These are phyloP conservation scores for Miichthys miiuy DNA, from an alignment of 2,797 vertebrate species.

Conservation along the genomic window DNA sequence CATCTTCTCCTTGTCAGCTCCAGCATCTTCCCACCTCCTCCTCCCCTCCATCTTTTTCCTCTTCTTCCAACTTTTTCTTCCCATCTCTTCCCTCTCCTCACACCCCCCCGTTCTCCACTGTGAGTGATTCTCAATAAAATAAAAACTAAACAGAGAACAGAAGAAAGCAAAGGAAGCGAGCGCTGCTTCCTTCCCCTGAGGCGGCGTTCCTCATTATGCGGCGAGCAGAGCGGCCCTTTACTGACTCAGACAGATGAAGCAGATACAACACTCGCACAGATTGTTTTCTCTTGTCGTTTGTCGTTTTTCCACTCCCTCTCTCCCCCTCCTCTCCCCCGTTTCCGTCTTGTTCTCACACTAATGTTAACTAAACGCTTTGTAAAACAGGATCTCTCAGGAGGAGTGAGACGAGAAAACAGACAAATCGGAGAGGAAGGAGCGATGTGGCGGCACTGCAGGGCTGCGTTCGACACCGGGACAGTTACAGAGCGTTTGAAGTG, in stretches of 20 bases:
- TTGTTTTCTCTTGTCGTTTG: slow-evolving; percentile 70
- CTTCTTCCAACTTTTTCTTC: background rate
- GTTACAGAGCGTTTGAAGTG: slow-evolving; percentile 70
- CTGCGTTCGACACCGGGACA: slow-evolving; percentile 45
- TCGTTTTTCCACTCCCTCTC: slow-evolving; percentile 12
- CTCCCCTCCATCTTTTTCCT: background rate
- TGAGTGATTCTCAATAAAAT: slow-evolving; percentile 43
- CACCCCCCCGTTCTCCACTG: slow-evolving; percentile 4
- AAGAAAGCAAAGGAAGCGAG: slow-evolving; percentile 41
- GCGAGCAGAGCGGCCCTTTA: slow-evolving; percentile 54
- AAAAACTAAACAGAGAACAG: slow-evolving; percentile 42
- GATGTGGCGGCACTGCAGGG: slow-evolving; percentile 37
- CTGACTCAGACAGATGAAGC: slow-evolving; percentile 70
- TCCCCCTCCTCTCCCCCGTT: slow-evolving; percentile 12
- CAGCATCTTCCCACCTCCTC: background rate
- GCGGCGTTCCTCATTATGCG: slow-evolving; percentile 66
- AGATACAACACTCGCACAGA: slow-evolving; percentile 67
- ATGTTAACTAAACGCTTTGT: slow-evolving; percentile 77
- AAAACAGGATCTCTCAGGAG: slow-evolving; percentile 65
- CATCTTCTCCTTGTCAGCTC: background rate
- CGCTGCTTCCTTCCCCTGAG: slow-evolving; percentile 52
- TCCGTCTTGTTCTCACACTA: slow-evolving; percentile 65
- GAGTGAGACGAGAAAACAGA: slow-evolving; percentile 59
- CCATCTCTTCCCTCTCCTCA: background rate
- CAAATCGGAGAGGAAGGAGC: slow-evolving; percentile 53